Base-by-base conservation (phyloP, 2,113 vertebrate species). In the Pogona vitticeps region DNA sequence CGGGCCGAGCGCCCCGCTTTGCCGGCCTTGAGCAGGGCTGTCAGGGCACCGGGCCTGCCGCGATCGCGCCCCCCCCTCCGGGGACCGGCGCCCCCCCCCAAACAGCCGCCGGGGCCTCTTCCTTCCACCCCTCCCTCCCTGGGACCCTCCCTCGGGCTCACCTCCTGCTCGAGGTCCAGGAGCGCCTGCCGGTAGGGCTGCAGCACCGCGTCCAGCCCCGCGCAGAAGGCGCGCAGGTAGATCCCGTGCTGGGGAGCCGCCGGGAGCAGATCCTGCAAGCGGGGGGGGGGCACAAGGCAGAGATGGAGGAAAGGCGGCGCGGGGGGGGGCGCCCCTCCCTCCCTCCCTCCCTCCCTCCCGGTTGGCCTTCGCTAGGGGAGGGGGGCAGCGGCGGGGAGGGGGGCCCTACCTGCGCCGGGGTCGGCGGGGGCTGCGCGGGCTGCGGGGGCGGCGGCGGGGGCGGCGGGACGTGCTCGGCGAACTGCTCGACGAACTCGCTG, bases 91-190 rank as follows among this genome's bases (percentile, higher is more conserved):
- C 59, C 20, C 70, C 71, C 71, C 8, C 20, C 2, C 12, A 28
- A 10, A 12, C 8, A 3, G 0, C 26, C n/a, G 0, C 21, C 10
- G 20, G 7, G 4, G 5, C 46, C 10, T 52, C 46, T 10, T 10
- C 46, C 46, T 52, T 52, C 10, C 46, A 5, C 46, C 46, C 46
- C 46, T 10, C 5, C 46, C 46, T 10, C 46, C 46, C 46, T 5
- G 46, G 46, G 46, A 14, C 4, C 73, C 21, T 10, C 26, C 46
- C 12, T 42, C 59, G n/a, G 61, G 80, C 76, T 95, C 91, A 99
- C 99, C 97, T 99, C 98, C 92, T 98, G 98, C 87, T 99, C 99
- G 4, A 99, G 96, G 93, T 99, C 98, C 88, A 99, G 97, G 17
- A 99, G 94, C 3, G 98, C 97, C 94, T 99, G 98, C 88, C 99